phyloP scores from a whole-genome alignment of 2,797 vertebrate genomes.

The Microctenopoma stevenorrisi region DNA sequence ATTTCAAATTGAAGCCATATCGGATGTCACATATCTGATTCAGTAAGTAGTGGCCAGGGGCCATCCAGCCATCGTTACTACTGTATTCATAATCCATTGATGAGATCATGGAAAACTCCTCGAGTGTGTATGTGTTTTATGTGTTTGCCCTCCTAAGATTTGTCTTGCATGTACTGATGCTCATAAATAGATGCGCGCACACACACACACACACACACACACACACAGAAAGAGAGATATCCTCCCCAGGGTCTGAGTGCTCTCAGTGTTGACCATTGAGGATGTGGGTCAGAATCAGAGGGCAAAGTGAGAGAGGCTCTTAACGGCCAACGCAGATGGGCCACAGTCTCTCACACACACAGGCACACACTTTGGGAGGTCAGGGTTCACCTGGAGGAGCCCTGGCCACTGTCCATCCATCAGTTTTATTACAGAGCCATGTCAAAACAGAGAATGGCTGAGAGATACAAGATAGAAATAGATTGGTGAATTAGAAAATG shows the following conservation, averaged over 20 bases:
- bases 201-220: constrained; percentile 23
- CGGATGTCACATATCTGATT: constrained; percentile 81
- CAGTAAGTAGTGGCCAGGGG: constrained; percentile 80
- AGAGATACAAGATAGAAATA: constrained; percentile 20
- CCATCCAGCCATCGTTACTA: constrained; percentile 75
- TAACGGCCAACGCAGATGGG: constrained; percentile 80
- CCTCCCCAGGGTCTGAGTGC: constrained; percentile 69
- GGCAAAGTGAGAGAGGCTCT: constrained; percentile 76
- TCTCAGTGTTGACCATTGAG: constrained; percentile 78
- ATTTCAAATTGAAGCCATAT: constrained; percentile 76
- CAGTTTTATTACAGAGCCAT: constrained; percentile 82
- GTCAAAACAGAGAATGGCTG: constrained; percentile 65
- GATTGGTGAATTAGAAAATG: constrained; percentile 22
- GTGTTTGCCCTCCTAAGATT: constrained; percentile 62
- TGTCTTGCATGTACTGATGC: constrained; percentile 53
- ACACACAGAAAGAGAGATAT: constrained; percentile 48
- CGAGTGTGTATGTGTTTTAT: constrained; percentile 31
- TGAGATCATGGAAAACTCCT: constrained; percentile 77
- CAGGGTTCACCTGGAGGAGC: constrained; percentile 86
- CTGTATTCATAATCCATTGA: constrained; percentile 82
- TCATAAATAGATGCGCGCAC: constrained; percentile 53
- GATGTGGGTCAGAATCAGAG: constrained; percentile 78
- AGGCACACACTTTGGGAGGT: constrained; percentile 70
- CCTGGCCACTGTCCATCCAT: constrained; percentile 83
- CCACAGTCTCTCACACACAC: constrained; percentile 51